phyloP scores from a whole-genome alignment of 2,888 invertebrate species.

The Lomographa bimaculata region DNA sequence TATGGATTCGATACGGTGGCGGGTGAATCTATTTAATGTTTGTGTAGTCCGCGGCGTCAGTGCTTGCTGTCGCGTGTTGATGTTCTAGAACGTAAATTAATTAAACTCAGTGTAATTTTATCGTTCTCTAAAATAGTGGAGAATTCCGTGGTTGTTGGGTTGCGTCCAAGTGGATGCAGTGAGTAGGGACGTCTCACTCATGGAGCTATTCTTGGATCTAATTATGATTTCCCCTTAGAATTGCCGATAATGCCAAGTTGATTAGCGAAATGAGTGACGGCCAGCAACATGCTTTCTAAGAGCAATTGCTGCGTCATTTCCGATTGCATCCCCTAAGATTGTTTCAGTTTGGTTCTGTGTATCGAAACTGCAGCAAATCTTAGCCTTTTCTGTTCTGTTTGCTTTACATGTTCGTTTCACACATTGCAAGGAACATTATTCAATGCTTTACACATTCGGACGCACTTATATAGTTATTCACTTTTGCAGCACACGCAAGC shows the following conservation, averaged over 20 bases:
- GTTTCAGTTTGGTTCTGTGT: conserved; percentile 41
- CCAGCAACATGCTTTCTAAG: conserved; percentile 18
- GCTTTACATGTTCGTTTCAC: conserved; percentile 64
- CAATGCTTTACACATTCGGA: conserved; percentile 40
- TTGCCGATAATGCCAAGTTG: conserved; percentile 18
- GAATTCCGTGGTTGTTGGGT: conserved; percentile 60
- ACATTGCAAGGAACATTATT: conserved; percentile 79
- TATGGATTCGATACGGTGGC: conserved; percentile 45
- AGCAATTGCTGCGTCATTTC: conserved; percentile 19
- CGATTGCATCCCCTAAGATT: conserved; percentile 39
- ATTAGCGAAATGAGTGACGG: conserved; percentile 47
- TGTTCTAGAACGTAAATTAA: conserved; percentile 22
- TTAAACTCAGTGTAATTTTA: conserved; percentile 34
- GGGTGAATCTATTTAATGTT: conserved; percentile 35
- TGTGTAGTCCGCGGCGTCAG: conserved; percentile 27
- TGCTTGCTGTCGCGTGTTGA: conserved; percentile 15
- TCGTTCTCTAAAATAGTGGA: conserved; percentile 36
- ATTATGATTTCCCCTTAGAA: conserved; percentile 24
- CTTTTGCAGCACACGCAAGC: conserved; percentile 30
- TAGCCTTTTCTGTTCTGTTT: conserved; percentile 45
- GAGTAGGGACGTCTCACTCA: conserved; percentile 62
- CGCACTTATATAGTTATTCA: conserved; percentile 34
- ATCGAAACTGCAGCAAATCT: conserved; percentile 42
- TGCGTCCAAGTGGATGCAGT: conserved; percentile 75
- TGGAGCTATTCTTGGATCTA: conserved; percentile 48